Evolutionary conservation across 2,113 vertebrate species (phyloP), one percentile per base, ranked within the genome.

Genomic region (Aramus guarauna): DNA sequence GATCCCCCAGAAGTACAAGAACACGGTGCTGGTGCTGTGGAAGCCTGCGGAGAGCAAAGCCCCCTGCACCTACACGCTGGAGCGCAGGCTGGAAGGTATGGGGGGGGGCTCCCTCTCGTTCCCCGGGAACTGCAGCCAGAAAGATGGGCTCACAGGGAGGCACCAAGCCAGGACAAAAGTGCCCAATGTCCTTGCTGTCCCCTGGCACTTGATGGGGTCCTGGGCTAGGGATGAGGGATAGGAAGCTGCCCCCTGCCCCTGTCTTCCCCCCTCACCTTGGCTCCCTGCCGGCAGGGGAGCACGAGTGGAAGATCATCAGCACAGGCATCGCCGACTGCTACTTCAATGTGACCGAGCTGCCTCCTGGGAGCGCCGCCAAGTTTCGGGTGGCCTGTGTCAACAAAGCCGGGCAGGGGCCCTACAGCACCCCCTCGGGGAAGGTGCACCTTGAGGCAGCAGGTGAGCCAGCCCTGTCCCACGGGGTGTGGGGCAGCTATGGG

Each of bases 371-470:
- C 74, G 27, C 98, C 0, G 97, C 98, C 98, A 98, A 98, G 92
- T 99, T 99, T 96, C 99, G 99, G 26, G 99, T 99, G 96, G 99
- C 99, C 66, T 99, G 99, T 94, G 98, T 98, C 73, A 99, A 99
- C 96, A 99, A 99, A 71, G 99, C 99, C 1, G 99, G 99, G 24
- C 99, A 99, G 91, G 99, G 99, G 27, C 99, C 99, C 36, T 99
- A 99, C 97, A 99, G 99, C 96, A 98, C 97, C 90, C 97, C 98
- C 22, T 99, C 99, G 3, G 98, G 97, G 58, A 98, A 98, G 39
- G 98, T 99, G 73, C 87, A 96, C 64, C 85, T 99, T 43, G 98
- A 99, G 47, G 86, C 78, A 6, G 90, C 96, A 98, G 99, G 99
- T 99, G 93, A 95, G 97, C 3, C 0, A 78, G 45, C 16, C 13